Evolutionary conservation across 2,888 invertebrate species (phyloP).

Genomic region (Coenonympha arcania): DNA sequence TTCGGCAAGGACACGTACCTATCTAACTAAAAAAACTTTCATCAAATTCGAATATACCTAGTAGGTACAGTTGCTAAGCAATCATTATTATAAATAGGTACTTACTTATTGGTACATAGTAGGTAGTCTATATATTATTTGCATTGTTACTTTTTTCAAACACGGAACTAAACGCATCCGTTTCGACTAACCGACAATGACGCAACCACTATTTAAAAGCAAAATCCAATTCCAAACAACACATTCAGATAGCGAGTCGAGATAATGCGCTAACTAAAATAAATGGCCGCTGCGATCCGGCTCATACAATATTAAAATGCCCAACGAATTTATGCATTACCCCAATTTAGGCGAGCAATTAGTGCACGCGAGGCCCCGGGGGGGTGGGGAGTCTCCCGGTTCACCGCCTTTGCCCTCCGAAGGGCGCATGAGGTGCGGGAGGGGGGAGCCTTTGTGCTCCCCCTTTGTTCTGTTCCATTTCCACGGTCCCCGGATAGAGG

Average conservation of each 20-base stretch:
- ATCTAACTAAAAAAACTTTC: no score
- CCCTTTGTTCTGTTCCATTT: constrained; percentile 55
- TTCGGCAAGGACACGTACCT: no score
- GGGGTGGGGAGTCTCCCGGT: constrained; percentile 35
- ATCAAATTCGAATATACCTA: no score
- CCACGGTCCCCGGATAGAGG: constrained; percentile 52
- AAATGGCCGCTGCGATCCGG: constrained; percentile 62
- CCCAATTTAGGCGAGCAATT: constrained; percentile 70
- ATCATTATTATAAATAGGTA: no score
- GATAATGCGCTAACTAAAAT: constrained; percentile 51
- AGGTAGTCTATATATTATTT: not conserved
- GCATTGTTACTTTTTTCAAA: no score
- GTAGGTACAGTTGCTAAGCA: no score
- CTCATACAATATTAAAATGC: constrained; percentile 68
- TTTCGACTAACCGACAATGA: not conserved
- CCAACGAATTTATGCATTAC: constrained; percentile 63
- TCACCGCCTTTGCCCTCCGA: constrained; percentile 27
- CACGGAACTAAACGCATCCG: not conserved
- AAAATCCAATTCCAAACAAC: constrained; percentile 13
- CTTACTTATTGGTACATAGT: not conserved
- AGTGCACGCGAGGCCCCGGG: constrained; percentile 46
- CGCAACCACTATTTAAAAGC: constrained; percentile 29
- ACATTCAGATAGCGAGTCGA: constrained; percentile 37
- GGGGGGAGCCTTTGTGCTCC: constrained; percentile 52
- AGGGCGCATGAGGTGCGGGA: constrained; percentile 28